Base-by-base conservation (phyloP, 2,888 invertebrate species). In the Crocallis elinguaria region DNA sequence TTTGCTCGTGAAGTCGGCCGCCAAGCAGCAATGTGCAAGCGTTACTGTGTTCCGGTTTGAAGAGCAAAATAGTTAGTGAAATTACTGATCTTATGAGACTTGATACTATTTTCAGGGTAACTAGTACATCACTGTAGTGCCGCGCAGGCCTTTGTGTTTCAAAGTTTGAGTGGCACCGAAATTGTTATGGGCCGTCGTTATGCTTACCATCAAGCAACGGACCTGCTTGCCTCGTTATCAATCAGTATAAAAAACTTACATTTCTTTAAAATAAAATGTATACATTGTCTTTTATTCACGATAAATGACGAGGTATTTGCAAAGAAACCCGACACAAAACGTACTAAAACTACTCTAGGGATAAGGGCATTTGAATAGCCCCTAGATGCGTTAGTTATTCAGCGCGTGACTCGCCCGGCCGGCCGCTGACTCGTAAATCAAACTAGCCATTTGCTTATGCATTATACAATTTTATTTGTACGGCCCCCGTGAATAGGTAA, bases 391-490 rank as follows among this genome's bases (percentile, higher is more conserved):
- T 89, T 88, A 89, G 88, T 89, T 88, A 92, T 90, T 90, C 90
- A 86, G 71, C 78, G 69, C 88, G 85, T 78, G 86, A 81, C 84
- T 77, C 62, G 60, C 45, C 64, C 75, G 71, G 72, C 65, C 77
- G 73, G 77, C 75, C 77, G 68, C 72, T 77, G 67, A 78, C 82
- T 84, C 89, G 87, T 92, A 92, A 92, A 91, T 92, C 91, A 91
- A 88, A 90, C 88, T 85, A 86, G 82, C 88, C 86, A 86, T 88
- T 88, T 88, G 90, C 88, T 88, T 91, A 90, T 92, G 86, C 88
- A 92, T 91, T 92, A 91, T 90, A 92, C 89, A 92, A 90, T 92
- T 91, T 92, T 92, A 92, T 92, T 92, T 91, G 91, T 88, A 84
- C 87, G 85, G 88, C 86, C 84, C 82, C 82, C 85, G 82, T 90